Evolutionary conservation across 2,113 vertebrate genomes (phyloP).

Genomic region (Isurus oxyrinchus): DNA sequence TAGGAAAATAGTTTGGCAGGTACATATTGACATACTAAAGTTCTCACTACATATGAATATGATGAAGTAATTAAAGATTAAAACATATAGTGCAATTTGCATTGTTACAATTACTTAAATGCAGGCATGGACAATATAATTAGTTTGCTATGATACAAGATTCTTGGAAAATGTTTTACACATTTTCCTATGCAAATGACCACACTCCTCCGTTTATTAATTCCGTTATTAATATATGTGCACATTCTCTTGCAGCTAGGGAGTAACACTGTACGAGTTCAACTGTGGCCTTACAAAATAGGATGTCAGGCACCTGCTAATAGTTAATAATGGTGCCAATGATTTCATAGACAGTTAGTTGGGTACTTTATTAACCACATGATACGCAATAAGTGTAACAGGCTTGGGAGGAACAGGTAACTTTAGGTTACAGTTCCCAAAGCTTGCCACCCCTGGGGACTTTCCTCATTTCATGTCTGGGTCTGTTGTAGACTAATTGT

Average conservation of each 20-base stretch:
- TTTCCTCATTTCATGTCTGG: not conserved
- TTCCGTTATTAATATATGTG: not conserved
- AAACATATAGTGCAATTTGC: slow-evolving; percentile 26
- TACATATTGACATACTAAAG: not conserved
- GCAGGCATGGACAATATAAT: slow-evolving; percentile 5
- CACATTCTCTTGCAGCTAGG: not conserved
- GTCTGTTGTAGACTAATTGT: not conserved
- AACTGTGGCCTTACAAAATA: not conserved
- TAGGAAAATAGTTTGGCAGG: slow-evolving; percentile 17
- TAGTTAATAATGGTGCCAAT: not conserved
- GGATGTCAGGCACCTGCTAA: not conserved
- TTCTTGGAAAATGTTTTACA: slow-evolving; percentile 9
- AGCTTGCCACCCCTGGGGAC: not conserved
- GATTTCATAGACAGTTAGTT: not conserved
- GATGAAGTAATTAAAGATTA: not conserved
- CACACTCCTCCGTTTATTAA: not conserved
- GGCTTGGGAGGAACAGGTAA: not conserved
- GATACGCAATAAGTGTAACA: not conserved
- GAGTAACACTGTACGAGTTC: not conserved
- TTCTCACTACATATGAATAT: not conserved
- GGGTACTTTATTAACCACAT: not conserved
- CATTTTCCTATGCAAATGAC: not conserved
- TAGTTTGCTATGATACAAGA: not conserved
- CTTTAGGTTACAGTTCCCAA: not conserved
- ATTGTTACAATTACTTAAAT: slow-evolving; percentile 13